Percentiles rank a stretch among this genome's conserved stretches.
Evolutionary conservation across 2,888 invertebrate species (phyloP).

Genomic region (Troides helena): DNA sequence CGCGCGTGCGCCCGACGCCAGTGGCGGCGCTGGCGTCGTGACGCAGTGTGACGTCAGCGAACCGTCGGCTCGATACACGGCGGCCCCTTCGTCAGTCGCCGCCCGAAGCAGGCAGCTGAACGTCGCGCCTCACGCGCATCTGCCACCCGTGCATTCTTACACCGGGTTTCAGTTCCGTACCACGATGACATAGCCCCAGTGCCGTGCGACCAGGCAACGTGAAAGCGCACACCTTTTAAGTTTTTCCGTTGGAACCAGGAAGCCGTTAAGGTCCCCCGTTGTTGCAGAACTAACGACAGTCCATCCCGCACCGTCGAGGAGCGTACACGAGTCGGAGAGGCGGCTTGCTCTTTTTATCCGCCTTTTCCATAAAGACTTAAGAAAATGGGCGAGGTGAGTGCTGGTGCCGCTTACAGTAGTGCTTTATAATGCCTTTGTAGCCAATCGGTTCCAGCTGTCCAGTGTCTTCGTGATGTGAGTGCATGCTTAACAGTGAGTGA

Average conservation of each 20-base stretch:
- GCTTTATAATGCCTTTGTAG: constrained; percentile 66
- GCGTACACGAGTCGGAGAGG: constrained; percentile 73
- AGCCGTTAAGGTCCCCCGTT: constrained; percentile 74
- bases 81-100: constrained; percentile 81
- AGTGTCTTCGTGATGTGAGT: constrained; percentile 72
- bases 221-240: constrained; percentile 76
- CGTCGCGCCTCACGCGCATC: constrained; percentile 71
- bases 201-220: constrained; percentile 73
- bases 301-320: constrained; percentile 72
- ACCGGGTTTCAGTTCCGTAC: constrained; percentile 77
- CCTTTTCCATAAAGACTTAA: constrained; percentile 75
- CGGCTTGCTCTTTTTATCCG: constrained; percentile 74
- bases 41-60: constrained; percentile 87
- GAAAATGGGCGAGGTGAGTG: constrained; percentile 81
- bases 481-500: constrained; percentile 64
- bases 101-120: constrained; percentile 76
- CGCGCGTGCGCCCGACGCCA: constrained; percentile 61
- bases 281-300: constrained; percentile 78
- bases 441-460: constrained; percentile 46
- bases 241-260: constrained; percentile 74
- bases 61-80: constrained; percentile 84
- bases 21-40: constrained; percentile 78
- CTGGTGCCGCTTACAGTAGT: constrained; percentile 71
- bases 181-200: constrained; percentile 78
- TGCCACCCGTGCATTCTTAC: constrained; percentile 71